Base-by-base conservation (phyloP, 1,140 invertebrate genomes). In the Drosophila auraria region DNA sequence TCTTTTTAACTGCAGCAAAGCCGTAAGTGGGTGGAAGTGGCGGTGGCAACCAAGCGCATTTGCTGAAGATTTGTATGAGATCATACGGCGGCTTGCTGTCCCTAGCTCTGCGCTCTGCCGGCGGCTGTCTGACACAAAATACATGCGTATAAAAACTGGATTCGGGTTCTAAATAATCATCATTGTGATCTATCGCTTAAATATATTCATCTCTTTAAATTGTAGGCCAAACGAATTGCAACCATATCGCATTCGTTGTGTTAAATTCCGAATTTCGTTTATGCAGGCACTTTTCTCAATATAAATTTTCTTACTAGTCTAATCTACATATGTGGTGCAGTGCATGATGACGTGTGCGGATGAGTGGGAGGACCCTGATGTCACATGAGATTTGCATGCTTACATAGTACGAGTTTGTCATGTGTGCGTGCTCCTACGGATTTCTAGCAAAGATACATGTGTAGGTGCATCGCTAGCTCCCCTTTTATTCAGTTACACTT, bases 221-320 rank as follows among this genome's bases (percentile, higher is more conserved):
- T 63, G 38, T 23, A n/a, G 47, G 30, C n/a, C 64, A 45, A 47
- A 40, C 20, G 62, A 44, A 33, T 8, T 60, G 45, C 17, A 38
- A 54, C 60, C 57, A 78, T 78, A 65, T 79, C 45, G 45, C 40
- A 56, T 61, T 65, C 40, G 42, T 56, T 74, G 42, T 82, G 80
- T 74, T 66, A 81, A 76, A 61, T 68, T 56, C 59, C 40, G 20
- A 70, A 65, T 86, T 47, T 47, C 54, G 36, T 40, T 57, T 74
- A 72, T 79, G 69, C 95, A 97, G 92, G 94, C 96, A 75, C 94
- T 98, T 76, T 98, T 91, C 96, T 97, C 5, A 96, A 97, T 93
- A 92, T 98, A 14, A 98, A 98, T 95, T 68, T 84, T 9, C 63
- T 78, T 86, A 77, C 69, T 77, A 59, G 63, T 33, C 78, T 90